phyloP scores from a whole-genome alignment of 2,888 invertebrate genomes.

The Cryptus viduatorius region DNA sequence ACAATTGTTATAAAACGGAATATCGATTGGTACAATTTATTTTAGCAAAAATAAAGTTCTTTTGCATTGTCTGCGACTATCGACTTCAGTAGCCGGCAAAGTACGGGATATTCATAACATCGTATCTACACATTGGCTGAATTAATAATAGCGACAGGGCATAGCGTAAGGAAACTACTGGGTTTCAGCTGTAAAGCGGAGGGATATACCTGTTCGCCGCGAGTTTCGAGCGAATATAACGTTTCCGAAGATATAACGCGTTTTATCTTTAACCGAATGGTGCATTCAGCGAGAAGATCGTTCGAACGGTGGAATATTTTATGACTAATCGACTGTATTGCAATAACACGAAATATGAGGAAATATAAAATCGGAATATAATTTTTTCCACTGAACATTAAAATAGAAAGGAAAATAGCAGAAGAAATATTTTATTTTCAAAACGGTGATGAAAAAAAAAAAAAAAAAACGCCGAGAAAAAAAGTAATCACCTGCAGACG shows the following conservation, averaged over 20 bases:
- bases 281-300: not conserved
- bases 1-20: not conserved
- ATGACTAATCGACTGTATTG: too few species aligned
- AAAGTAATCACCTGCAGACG: too few species aligned
- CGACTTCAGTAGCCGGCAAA: conserved; percentile 14
- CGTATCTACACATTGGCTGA: conserved; percentile 25
- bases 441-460: not conserved
- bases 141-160: conserved; percentile 41
- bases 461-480: not conserved
- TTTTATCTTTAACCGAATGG: not conserved
- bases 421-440: not conserved
- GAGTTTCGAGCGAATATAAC: not conserved
- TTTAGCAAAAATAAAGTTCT: not conserved
- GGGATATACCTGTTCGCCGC: not conserved
- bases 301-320: too few species aligned
- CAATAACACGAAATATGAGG: too few species aligned
- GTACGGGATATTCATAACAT: not conserved
- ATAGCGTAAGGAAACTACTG: not conserved
- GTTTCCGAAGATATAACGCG: not conserved
- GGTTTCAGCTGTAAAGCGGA: not conserved
- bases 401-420: too few species aligned
- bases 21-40: not conserved
- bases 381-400: too few species aligned
- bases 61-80: not conserved
- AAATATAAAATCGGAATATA: too few species aligned